Conservation (phyloP, 2,888 invertebrate genomes). For the Lasioglossum pauxillum region DNA sequence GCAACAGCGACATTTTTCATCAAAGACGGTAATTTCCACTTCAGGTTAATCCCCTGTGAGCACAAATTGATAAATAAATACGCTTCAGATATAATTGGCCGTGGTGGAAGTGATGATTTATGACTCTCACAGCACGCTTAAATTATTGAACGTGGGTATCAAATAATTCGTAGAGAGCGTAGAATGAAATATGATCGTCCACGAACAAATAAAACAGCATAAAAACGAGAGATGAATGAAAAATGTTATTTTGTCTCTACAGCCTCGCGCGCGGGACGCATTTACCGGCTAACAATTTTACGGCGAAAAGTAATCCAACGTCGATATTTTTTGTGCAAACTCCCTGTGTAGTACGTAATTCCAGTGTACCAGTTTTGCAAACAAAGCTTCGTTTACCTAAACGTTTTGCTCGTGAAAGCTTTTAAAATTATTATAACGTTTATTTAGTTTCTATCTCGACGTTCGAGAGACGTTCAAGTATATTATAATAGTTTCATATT, state of each 20-base stretch:
- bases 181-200: background rate
- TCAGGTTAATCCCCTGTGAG: background rate
- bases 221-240: background rate
- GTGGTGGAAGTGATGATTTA: constrained; percentile 5
- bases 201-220: background rate
- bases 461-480: background rate
- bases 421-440: background rate
- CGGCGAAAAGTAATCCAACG: constrained; percentile 2
- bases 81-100: background rate
- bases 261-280: background rate
- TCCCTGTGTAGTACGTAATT: background rate
- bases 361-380: background rate
- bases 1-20: background rate
- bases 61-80: constrained; percentile 4
- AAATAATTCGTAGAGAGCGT: background rate
- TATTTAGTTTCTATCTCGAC: background rate
- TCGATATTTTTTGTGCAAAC: constrained; percentile 12
- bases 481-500: too few species aligned
- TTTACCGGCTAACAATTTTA: background rate
- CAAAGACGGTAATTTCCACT: background rate
- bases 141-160: background rate
- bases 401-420: background rate
- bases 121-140: background rate
- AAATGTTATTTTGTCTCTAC: background rate
- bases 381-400: background rate